These are phyloP conservation scores for Perdita meconis DNA, from an alignment of 2,888 invertebrate species.

Conservation along the genomic window DNA sequence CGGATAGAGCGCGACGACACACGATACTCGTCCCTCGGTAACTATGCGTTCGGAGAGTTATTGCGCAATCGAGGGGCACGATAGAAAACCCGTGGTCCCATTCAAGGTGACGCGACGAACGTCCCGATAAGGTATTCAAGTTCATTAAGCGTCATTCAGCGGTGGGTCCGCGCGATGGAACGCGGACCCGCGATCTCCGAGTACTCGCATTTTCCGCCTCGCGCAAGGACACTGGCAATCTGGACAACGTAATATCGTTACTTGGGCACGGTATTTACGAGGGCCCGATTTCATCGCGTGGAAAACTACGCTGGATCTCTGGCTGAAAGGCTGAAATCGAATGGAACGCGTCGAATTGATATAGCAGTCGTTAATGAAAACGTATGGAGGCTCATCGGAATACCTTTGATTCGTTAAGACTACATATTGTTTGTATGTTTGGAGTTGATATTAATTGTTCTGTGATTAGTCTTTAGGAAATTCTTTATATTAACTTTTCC, in stretches of 20 bases:
- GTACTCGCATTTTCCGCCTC: constrained; percentile 27
- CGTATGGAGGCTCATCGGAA: constrained; percentile 17
- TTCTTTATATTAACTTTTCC: too few relatives aligned
- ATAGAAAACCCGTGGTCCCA: constrained; percentile 14
- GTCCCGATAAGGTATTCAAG: constrained; percentile 43
- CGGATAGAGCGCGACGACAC: constrained; percentile 23
- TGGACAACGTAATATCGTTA: constrained; percentile 35
- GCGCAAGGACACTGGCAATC: constrained; percentile 6
- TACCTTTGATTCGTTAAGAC: too few relatives aligned
- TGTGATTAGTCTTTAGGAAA: too few relatives aligned
- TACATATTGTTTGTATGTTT: too few relatives aligned
- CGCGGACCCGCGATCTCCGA: constrained; percentile 1
- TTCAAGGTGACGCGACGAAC: constrained; percentile 19
- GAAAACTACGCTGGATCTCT: constrained; percentile 6
- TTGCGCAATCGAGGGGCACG: constrained; percentile 28
- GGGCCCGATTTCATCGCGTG: not conserved
- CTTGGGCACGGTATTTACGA: constrained; percentile 27
- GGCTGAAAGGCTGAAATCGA: constrained; percentile 10
- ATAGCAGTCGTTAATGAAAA: constrained; percentile 47
- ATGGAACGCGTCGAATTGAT: not conserved
- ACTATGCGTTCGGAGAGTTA: constrained; percentile 24
- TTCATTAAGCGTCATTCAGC: constrained; percentile 64
- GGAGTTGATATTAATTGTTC: too few relatives aligned
- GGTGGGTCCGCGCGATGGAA: constrained; percentile 10
- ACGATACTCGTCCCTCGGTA: constrained; percentile 29